phyloP scores from a whole-genome alignment of 2,888 invertebrate species.

The Acrobasis suavella region DNA sequence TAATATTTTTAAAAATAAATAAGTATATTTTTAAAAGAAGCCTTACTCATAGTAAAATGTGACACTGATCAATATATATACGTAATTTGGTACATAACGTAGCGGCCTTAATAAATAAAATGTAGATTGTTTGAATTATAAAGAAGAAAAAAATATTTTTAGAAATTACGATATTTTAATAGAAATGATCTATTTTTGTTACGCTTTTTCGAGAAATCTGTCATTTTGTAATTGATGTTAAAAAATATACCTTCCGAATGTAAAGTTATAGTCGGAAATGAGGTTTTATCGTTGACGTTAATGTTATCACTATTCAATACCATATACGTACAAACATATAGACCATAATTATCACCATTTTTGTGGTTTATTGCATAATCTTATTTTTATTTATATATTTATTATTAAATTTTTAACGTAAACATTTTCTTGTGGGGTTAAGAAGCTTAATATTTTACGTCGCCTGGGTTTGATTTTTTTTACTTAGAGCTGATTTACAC shows the following conservation, averaged over 20 bases:
- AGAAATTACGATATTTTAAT: slow-evolving; percentile 63
- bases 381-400: no score
- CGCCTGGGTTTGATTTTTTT: no score
- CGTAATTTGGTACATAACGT: slow-evolving; percentile 73
- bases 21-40: slow-evolving; percentile 16
- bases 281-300: slow-evolving; percentile 3
- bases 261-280: slow-evolving; percentile 25
- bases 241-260: slow-evolving; percentile 28
- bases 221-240: slow-evolving; percentile 59
- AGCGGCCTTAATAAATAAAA: slow-evolving; percentile 67
- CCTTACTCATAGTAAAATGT: slow-evolving; percentile 49
- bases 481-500: no score
- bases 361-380: no score
- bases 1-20: background rate
- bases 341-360: no score
- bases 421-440: no score
- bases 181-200: slow-evolving; percentile 78
- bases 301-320: background rate
- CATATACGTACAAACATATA: background rate
- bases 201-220: slow-evolving; percentile 65
- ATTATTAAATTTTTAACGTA: no score
- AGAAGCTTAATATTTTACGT: no score
- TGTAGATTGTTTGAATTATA: slow-evolving; percentile 56
- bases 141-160: slow-evolving; percentile 61
- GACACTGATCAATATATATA: slow-evolving; percentile 63